Evolutionary conservation across 2,113 vertebrate genomes (phyloP).

Genomic region (Stictonetta naevosa): DNA sequence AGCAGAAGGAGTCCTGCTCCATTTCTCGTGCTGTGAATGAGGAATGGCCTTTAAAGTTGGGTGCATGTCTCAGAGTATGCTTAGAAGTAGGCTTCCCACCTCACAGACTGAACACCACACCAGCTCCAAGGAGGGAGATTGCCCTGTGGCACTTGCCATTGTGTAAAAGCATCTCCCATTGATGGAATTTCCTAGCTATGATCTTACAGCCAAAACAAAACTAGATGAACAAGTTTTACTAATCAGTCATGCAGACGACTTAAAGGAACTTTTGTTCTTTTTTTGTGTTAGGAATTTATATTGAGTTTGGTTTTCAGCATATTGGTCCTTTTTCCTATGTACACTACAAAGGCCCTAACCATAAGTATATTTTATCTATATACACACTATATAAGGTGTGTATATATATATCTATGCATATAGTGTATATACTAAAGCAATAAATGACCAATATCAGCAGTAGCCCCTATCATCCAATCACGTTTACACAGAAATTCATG

Average conservation of each 20-base stretch:
- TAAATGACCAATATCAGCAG: slow-evolving; percentile 81
- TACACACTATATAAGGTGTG: slow-evolving; percentile 5
- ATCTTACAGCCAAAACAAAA: neutral
- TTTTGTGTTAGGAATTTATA: slow-evolving; percentile 11
- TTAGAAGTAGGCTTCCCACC: neutral
- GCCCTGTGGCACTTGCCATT: neutral
- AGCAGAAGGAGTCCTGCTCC: neutral
- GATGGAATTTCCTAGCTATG: slow-evolving; percentile 68
- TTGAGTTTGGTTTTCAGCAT: slow-evolving; percentile 34
- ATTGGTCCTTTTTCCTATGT: slow-evolving; percentile 27
- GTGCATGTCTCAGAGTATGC: neutral
- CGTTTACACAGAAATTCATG: slow-evolving; percentile 97
- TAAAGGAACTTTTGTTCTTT: neutral
- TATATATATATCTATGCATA: slow-evolving; percentile 28
- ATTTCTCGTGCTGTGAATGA: neutral
- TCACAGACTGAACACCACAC: neutral
- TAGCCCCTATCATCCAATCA: slow-evolving; percentile 86
- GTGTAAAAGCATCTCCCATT: neutral
- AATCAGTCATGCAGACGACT: slow-evolving; percentile 36
- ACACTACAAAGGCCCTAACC: slow-evolving; percentile 16
- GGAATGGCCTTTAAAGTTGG: neutral
- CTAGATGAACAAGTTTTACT: slow-evolving; percentile 45
- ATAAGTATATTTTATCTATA: slow-evolving; percentile 41
- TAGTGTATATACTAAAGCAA: slow-evolving; percentile 38
- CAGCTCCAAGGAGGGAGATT: neutral